phyloP scores from a whole-genome alignment of 1,140 invertebrate species.

The Drosophila bifasciata region DNA sequence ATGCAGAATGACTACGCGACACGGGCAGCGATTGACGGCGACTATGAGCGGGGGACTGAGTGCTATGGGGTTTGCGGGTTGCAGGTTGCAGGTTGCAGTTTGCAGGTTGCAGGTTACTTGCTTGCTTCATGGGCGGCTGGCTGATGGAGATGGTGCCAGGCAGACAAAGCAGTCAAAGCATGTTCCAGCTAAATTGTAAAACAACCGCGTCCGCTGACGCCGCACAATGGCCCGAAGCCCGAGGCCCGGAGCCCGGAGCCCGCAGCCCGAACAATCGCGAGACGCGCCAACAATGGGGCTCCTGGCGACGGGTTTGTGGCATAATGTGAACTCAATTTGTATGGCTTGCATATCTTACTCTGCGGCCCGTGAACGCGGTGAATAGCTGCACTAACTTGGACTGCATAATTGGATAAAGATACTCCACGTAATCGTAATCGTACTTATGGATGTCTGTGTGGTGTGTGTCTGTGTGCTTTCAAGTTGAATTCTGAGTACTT shows the following conservation, averaged over 20 bases:
- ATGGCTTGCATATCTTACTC: background rate
- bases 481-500: too few relatives aligned
- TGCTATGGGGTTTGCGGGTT: too few relatives aligned
- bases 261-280: constrained; percentile 23
- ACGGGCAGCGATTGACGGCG: too few relatives aligned
- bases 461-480: too few relatives aligned
- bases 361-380: background rate
- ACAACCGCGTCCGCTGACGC: constrained; percentile 52
- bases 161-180: constrained; percentile 25
- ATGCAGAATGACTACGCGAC: too few relatives aligned
- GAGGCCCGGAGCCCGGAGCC: background rate
- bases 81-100: background rate
- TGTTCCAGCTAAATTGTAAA: constrained; percentile 54
- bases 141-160: constrained; percentile 1
- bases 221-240: constrained; percentile 18
- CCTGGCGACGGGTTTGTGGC: background rate
- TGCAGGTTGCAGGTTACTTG: background rate
- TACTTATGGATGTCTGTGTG: too few relatives aligned
- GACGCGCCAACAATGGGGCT: constrained; percentile 29
- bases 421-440: too few relatives aligned
- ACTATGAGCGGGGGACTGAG: too few relatives aligned
- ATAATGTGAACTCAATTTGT: constrained; percentile 26
- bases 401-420: too few relatives aligned
- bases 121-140: constrained; percentile 1
- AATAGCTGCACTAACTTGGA: background rate